Evolutionary conservation across 1,140 invertebrate species (phyloP).

Genomic region (Drosophila pachea): DNA sequence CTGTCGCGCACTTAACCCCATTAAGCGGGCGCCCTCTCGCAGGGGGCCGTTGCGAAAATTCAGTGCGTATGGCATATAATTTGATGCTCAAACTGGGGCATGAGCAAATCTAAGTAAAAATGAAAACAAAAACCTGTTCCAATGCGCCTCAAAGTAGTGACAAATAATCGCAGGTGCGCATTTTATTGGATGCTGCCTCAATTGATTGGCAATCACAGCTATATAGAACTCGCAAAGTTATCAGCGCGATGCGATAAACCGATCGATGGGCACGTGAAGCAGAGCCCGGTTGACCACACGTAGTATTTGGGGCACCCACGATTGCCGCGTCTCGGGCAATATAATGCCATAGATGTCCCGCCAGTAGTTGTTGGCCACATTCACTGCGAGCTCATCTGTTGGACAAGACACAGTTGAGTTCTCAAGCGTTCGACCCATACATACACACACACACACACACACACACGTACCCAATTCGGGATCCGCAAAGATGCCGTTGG

Average conservation of each 20-base stretch:
- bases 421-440: too few relatives aligned
- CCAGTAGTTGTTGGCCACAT: slow-evolving; percentile 77
- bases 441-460: too few relatives aligned
- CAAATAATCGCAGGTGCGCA: slow-evolving; percentile 28
- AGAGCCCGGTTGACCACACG: slow-evolving; percentile 63
- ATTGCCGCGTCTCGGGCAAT: slow-evolving; percentile 67
- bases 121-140: slow-evolving; percentile 39
- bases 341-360: slow-evolving; percentile 70
- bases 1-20: slow-evolving; percentile 47
- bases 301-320: slow-evolving; percentile 67
- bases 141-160: slow-evolving; percentile 22
- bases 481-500: slow-evolving; percentile 73
- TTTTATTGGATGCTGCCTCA: slow-evolving; percentile 12
- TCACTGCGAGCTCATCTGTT: slow-evolving; percentile 66
- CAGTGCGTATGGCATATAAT: slow-evolving; percentile 36
- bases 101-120: slow-evolving; percentile 34
- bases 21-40: slow-evolving; percentile 32
- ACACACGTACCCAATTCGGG: slow-evolving; percentile 63
- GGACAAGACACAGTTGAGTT: background rate
- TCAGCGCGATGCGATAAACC: slow-evolving; percentile 35
- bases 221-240: slow-evolving; percentile 9
- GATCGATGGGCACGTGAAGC: slow-evolving; percentile 62
- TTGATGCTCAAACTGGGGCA: slow-evolving; percentile 52
- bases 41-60: slow-evolving; percentile 25
- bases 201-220: slow-evolving; percentile 21